phyloP scores from a whole-genome alignment of 2,113 vertebrate genomes.

The Alethe castanea region DNA sequence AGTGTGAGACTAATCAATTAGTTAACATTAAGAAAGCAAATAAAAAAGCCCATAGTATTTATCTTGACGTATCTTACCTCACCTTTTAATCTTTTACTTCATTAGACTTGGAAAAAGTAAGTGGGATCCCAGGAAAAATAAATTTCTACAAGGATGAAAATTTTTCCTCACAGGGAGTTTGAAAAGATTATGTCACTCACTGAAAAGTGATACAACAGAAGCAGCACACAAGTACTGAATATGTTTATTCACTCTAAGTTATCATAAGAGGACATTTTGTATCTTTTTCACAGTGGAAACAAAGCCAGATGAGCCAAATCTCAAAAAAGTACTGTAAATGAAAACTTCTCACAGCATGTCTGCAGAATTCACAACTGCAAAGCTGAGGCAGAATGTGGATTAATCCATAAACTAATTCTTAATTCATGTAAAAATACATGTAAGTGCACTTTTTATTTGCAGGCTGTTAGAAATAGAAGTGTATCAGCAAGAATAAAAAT shows the following conservation, averaged over 20 bases:
- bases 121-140: not conserved
- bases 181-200: not conserved
- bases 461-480: not conserved
- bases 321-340: not conserved
- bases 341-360: not conserved
- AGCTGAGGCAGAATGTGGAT: not conserved
- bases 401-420: not conserved
- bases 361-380: not conserved
- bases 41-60: not conserved
- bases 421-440: not conserved
- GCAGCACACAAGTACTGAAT: not conserved
- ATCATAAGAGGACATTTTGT: not conserved
- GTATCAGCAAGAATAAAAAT: not conserved
- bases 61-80: not conserved
- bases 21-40: not conserved
- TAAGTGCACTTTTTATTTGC: not conserved
- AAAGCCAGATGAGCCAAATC: not conserved
- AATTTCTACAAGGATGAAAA: not conserved
- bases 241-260: not conserved
- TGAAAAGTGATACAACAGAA: not conserved
- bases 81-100: not conserved
- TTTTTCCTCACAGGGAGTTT: not conserved
- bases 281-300: not conserved
- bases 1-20: not conserved
- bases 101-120: not conserved